Conservation (phyloP, 2,797 vertebrate species). For the Sebastes hubbsi region DNA sequence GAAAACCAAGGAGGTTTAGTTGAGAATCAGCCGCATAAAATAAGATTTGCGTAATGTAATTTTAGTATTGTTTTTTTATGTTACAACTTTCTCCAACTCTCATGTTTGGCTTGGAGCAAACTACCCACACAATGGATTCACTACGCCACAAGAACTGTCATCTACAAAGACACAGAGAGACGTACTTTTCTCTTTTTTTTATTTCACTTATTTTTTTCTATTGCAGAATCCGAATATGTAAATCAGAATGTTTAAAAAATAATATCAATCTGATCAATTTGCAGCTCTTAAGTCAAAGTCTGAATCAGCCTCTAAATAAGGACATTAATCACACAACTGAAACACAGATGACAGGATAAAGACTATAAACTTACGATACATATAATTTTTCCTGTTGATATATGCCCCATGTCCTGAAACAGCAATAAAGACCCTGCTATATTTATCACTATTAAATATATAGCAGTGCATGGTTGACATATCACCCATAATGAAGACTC, state of each 20-base stretch:
- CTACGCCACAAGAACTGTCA: neutral
- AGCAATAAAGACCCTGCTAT: conserved; percentile 30
- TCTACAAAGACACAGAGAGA: neutral
- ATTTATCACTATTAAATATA: conserved; percentile 63
- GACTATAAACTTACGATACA: conserved; percentile 39
- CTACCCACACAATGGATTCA: neutral
- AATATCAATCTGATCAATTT: neutral
- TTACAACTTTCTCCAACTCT: neutral
- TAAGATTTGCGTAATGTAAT: neutral
- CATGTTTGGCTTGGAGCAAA: neutral
- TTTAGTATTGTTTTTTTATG: neutral
- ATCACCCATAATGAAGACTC: conserved; percentile 46
- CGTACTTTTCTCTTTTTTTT: neutral
- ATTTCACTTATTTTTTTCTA: neutral
- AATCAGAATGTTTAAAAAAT: neutral
- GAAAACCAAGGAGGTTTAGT: neutral
- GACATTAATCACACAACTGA: conserved; percentile 37
- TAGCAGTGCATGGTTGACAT: conserved; percentile 31
- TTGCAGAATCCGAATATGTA: neutral
- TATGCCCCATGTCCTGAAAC: conserved; percentile 37
- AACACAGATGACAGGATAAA: conserved; percentile 41
- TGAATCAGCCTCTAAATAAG: conserved; percentile 29
- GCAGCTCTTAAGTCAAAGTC: conserved; percentile 19
- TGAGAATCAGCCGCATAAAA: neutral
- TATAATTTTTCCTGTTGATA: conserved; percentile 40